Conservation (phyloP, 92 coral and sea anemone species). For the Muricea muricata region DNA sequence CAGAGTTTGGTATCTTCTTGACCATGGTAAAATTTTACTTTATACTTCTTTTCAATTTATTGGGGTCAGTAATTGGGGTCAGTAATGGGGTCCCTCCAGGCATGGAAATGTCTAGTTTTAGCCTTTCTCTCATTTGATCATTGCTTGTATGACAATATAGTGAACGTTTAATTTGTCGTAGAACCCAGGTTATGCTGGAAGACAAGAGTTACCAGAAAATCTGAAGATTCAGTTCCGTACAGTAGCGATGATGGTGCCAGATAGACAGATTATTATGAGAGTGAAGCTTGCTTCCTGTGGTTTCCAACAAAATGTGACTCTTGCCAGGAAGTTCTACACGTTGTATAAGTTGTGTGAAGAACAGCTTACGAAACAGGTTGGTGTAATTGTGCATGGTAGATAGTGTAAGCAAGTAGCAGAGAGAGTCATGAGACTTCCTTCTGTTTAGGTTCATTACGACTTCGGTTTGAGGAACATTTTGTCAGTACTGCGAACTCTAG, state of each 20-base stretch:
- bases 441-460: slow-evolving; percentile 88
- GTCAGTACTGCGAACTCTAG: slow-evolving; percentile 94
- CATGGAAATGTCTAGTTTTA: no score
- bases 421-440: not conserved
- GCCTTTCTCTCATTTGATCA: no score
- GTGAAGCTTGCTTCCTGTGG: slow-evolving; percentile 97
- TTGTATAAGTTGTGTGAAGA: slow-evolving; percentile 97
- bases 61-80: no score
- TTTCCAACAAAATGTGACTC: slow-evolving; percentile 80
- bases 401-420: not conserved
- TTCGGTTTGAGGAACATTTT: slow-evolving; percentile 97
- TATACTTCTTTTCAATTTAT: not conserved
- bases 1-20: slow-evolving; percentile 98
- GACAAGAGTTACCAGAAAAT: slow-evolving; percentile 97
- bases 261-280: slow-evolving; percentile 97
- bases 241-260: slow-evolving; percentile 99
- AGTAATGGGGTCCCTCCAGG: no score
- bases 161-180: no score
- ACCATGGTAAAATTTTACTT: slow-evolving; percentile 77
- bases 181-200: slow-evolving; percentile 99
- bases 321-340: slow-evolving; percentile 94
- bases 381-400: not conserved
- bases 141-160: no score
- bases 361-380: slow-evolving; percentile 87
- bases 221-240: slow-evolving; percentile 98